These are phyloP conservation scores for Drosophila borealis DNA, from an alignment of 2,888 invertebrate genomes.

Conservation along the genomic window DNA sequence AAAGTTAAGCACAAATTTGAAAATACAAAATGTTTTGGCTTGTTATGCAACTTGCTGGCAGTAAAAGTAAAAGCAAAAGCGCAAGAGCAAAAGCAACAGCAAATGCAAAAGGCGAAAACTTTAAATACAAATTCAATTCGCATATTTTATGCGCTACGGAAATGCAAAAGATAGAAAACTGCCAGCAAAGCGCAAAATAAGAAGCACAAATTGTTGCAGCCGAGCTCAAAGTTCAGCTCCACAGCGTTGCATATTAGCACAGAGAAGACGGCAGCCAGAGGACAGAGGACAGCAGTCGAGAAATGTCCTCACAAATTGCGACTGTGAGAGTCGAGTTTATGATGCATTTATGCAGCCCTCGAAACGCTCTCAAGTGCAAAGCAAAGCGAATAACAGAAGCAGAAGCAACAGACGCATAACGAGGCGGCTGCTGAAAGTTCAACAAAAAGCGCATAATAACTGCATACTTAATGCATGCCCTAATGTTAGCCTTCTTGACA, in stretches of 20 bases:
- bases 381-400: slow-evolving; percentile 48
- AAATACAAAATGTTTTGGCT: slow-evolving; percentile 79
- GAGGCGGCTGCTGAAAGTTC: slow-evolving; percentile 69
- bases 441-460: slow-evolving; percentile 78
- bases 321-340: slow-evolving; percentile 65
- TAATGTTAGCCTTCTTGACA: slow-evolving; percentile 30
- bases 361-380: slow-evolving; percentile 61
- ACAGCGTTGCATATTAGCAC: slow-evolving; percentile 68
- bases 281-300: slow-evolving; percentile 18
- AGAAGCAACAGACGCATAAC: slow-evolving; percentile 49
- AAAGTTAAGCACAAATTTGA: slow-evolving; percentile 78
- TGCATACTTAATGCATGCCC: slow-evolving; percentile 71
- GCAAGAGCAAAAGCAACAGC: neutral
- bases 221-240: slow-evolving; percentile 67
- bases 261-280: slow-evolving; percentile 28
- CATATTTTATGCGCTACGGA: slow-evolving; percentile 75
- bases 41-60: slow-evolving; percentile 72
- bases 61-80: slow-evolving; percentile 35
- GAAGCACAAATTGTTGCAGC: slow-evolving; percentile 65
- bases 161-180: slow-evolving; percentile 60
- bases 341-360: slow-evolving; percentile 76
- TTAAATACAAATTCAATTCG: slow-evolving; percentile 81
- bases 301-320: slow-evolving; percentile 74
- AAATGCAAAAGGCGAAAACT: slow-evolving; percentile 56
- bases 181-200: slow-evolving; percentile 74